Evolutionary conservation across 2,797 vertebrate species (phyloP), one percentile per base, ranked within the genome.

Genomic region (Eupleurogrammus muticus): DNA sequence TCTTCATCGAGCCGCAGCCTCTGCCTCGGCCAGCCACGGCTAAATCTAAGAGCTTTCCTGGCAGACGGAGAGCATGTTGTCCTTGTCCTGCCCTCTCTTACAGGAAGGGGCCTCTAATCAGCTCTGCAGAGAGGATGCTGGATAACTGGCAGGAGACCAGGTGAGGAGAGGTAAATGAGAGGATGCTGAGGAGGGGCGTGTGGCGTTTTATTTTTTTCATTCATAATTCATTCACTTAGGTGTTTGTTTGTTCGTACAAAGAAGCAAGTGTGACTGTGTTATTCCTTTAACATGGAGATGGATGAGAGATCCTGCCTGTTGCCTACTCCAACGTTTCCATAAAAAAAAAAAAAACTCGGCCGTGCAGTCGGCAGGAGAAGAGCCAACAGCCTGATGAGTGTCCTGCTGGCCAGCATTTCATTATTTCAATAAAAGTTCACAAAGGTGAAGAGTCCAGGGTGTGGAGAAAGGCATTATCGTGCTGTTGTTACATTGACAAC

Each of bases 61-160:
- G 87, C 87, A 89, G 80, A 49, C n/a, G 56, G 55, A 14, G 70
- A 81, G 73, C 40, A 3, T 6, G 46, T 8, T 47, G 85, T 79
- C 89, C 87, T 89, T 80, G 87, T 75, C 38, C 48, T 2, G 87
- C 85, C 87, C 89, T 89, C 73, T 73, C 76, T 32, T 72, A 57
- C 78, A 78, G 78, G 77, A 83, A 74, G 66, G 48, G 70, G 70
- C 60, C 67, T 79, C 76, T 81, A 69, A 82, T 79, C 84, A 78
- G 74, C 85, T 64, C 61, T 38, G 81, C 44, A n/a, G 70, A 67
- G 77, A 82, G 66, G 71, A 82, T 56, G 68, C 64, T 63, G 61
- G 68, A 72, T 24, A 71, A 12, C 86, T 87, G 86, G 84, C 83
- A 82, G 75, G 48, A 53, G 28, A 82, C 75, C 84, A 87, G 87